Evolutionary conservation across 2,888 invertebrate genomes (phyloP), one percentile per base, ranked within the genome.

Genomic region (Agrochola lychnidis): DNA sequence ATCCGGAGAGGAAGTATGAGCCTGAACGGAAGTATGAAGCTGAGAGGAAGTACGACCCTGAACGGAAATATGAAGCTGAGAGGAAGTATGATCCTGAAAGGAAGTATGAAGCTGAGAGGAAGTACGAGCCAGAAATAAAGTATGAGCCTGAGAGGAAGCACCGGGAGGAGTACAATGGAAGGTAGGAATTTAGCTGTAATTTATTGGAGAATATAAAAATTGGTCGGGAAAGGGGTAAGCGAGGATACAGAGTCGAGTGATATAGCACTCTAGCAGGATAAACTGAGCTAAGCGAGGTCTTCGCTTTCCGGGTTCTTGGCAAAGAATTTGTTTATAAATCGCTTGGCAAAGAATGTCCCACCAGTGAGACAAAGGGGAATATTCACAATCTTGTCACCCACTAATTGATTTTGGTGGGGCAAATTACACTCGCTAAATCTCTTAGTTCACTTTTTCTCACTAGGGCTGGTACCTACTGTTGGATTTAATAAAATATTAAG

Each of bases 101-200:
- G 4, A 62, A 71, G 2, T 74, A 75, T 2, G 76, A 76, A 0
- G 0, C 16, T 1, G 66, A 72, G 4, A 42, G 66, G 22, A 71
- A 71, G 4, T 53, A 63, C 1, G 71, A 51, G 0, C 5, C 14
- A 3, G 71, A 71, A 22, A 40, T 53, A 6, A 66, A 72, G 1
- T 71, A 42, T 14, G 70, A 70, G 1, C 4, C 30, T 7, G 70
- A 59, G 30, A 61, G 61, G 10, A 36, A 36, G 36, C 36, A 81
- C 53, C 92, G 91, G 62, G 93, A 94, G 48, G 91, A 92, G 40
- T 91, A 92, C 69, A 91, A 94, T 76, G 91, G 91, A 79, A 92
- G 95, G 94, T 94, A 12, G 10, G 56, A n/a, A n/a, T 51, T 51
- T 7, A 3, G 2, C 19, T 0, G 51, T 51, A 51, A 51, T 7